Evolutionary conservation across 2,797 vertebrate species (phyloP).

Genomic region (Sebastes kiyomatsui): DNA sequence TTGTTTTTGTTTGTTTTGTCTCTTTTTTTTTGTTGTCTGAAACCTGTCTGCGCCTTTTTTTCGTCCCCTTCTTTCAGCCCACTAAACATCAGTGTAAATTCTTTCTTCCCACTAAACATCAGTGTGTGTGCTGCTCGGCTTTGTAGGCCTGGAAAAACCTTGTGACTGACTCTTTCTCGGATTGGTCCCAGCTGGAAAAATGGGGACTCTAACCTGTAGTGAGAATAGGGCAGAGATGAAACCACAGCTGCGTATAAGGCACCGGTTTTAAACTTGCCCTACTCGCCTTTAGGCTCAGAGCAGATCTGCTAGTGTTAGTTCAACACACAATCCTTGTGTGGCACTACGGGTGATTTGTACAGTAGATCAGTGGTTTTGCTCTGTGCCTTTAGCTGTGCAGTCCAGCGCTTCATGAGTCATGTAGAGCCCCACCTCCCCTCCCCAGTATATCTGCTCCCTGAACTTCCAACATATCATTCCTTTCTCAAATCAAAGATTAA

Average conservation of each 20-base stretch:
- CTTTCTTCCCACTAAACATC: slow-evolving; percentile 50
- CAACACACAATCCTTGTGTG: slow-evolving; percentile 32
- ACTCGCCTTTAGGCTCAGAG: slow-evolving; percentile 50
- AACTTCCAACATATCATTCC: slow-evolving; percentile 27
- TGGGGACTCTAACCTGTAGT: slow-evolving; percentile 18
- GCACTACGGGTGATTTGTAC: slow-evolving; percentile 39
- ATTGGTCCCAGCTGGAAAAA: slow-evolving; percentile 24
- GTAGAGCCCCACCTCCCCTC: slow-evolving; percentile 16
- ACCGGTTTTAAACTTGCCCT: slow-evolving; percentile 34
- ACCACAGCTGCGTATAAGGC: slow-evolving; percentile 62
- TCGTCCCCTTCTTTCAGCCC: slow-evolving; percentile 28
- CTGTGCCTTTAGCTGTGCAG: slow-evolving; percentile 54
- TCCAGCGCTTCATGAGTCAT: slow-evolving; percentile 20
- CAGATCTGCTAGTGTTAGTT: slow-evolving; percentile 42
- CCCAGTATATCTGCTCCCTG: slow-evolving; percentile 2
- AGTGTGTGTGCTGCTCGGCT: slow-evolving; percentile 30
- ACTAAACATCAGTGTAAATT: slow-evolving; percentile 50
- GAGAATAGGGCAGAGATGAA: slow-evolving; percentile 38
- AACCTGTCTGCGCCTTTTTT: slow-evolving; percentile 70
- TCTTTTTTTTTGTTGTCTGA: slow-evolving; percentile 43
- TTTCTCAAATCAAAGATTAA: slow-evolving; percentile 22
- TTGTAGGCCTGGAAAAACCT: slow-evolving; percentile 40
- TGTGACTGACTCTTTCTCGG: slow-evolving; percentile 35
- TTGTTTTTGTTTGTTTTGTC: slow-evolving; percentile 49
- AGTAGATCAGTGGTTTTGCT: slow-evolving; percentile 60